phyloP scores from a whole-genome alignment of 2,888 invertebrate species.

The Griposia aprilina region DNA sequence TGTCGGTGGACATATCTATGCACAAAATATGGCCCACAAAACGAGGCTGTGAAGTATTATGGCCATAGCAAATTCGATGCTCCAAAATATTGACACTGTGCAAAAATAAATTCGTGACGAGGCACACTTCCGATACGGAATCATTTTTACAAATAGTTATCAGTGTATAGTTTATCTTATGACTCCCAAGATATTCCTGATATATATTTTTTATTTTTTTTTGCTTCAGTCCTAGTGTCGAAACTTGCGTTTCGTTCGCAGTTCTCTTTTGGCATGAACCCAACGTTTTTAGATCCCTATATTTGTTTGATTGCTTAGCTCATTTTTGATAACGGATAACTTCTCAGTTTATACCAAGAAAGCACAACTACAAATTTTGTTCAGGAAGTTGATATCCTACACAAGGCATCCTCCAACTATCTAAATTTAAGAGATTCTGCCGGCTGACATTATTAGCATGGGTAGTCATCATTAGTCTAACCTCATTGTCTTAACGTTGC shows the following conservation, averaged over 20 bases:
- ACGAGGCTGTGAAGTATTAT: neutral
- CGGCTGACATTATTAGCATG: neutral
- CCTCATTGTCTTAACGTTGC: neutral
- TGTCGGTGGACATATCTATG: neutral
- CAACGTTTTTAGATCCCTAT: slow-evolving; percentile 56
- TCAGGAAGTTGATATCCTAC: neutral
- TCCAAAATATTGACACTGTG: neutral
- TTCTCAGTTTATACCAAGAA: neutral
- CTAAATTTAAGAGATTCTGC: neutral
- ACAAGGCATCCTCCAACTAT: too few relatives aligned
- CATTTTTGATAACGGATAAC: slow-evolving; percentile 42
- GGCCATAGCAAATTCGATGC: neutral
- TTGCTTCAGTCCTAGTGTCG: neutral
- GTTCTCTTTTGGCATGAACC: slow-evolving; percentile 54
- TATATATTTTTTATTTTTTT: neutral
- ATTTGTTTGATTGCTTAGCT: slow-evolving; percentile 57
- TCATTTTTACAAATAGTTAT: slow-evolving; percentile 9
- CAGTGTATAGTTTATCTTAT: slow-evolving; percentile 6
- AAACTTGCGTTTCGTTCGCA: slow-evolving; percentile 8
- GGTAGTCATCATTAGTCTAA: too few relatives aligned
- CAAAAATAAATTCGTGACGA: neutral
- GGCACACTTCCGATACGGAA: neutral
- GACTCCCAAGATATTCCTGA: neutral
- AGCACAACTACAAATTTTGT: slow-evolving; percentile 31
- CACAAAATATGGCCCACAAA: neutral